Base-by-base conservation (phyloP, 2,113 vertebrate species). In the Oreotrochilus melanogaster region DNA sequence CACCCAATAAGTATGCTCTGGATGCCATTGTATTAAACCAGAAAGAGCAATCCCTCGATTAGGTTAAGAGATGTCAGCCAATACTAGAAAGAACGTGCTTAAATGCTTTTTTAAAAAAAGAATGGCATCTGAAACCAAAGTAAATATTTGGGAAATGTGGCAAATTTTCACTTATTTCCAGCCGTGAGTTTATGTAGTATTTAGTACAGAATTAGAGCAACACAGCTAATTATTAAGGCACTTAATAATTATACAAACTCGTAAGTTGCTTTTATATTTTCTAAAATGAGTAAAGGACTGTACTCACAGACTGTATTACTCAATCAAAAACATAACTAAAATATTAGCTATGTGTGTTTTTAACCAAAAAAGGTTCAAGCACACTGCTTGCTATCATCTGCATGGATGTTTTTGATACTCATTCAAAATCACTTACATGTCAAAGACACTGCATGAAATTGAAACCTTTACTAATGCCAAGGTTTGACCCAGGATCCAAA, bases 381-480 rank as follows among this genome's bases (percentile, higher is more conserved):
- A 58, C 81, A 56, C 56, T 84, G 42, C 58, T 62, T 43, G 79
- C 70, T 78, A 33, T 81, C 75, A 89, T 94, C 72, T 91, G 80
- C 73, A 67, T 75, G 78, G 92, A 93, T 89, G 76, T 87, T 96
- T 94, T 75, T 87, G 89, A 92, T 89, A 91, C 70, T 92, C 89
- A 87, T 87, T 95, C 86, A 95, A 93, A 96, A 95, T 89, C 94
- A 95, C 91, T 94, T 94, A 88, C 73, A 95, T 4, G 94, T 97
- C 96, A 97, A 95, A 96, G 91, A 95, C 86, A 28, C 73, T 93
- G 87, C 94, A 96, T 87, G 92, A 95, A 95, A 96, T 88, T 78
- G 93, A 97, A 96, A 96, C 95, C 95, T 79, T 92, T 70, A 62
- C 92, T 95, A 95, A 97, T 88, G 81, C 89, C 92, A 97, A 94